These are phyloP conservation scores for Drosophila punjabiensis DNA, from an alignment of 1,140 invertebrate species.

Conservation along the genomic window DNA sequence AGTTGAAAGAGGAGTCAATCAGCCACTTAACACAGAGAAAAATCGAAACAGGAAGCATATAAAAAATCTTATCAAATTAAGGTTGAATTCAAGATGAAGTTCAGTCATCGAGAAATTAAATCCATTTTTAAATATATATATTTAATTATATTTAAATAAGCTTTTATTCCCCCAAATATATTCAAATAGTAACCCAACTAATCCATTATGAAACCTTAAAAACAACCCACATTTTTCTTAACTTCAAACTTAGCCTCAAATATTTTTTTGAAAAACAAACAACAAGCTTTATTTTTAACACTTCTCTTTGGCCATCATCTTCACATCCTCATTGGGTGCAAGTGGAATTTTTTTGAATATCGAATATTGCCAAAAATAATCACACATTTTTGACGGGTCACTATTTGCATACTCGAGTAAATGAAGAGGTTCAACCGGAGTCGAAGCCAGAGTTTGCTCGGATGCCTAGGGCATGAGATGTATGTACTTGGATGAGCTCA, in stretches of 20 bases:
- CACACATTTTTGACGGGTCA: slow-evolving; percentile 13
- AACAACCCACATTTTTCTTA: background rate
- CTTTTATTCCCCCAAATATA: background rate
- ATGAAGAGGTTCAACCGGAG: slow-evolving; percentile 50
- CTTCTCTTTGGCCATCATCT: slow-evolving; percentile 19
- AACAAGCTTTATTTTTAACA: slow-evolving; percentile 8
- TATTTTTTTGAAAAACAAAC: background rate
- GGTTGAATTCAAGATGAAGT: background rate
- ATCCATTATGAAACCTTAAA: background rate
- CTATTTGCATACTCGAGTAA: slow-evolving; percentile 40
- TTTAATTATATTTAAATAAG: background rate
- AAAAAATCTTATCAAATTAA: background rate
- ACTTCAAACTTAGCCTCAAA: background rate
- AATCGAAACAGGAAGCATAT: background rate
- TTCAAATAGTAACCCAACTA: background rate
- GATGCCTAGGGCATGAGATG: slow-evolving; percentile 38
- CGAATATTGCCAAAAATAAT: slow-evolving; percentile 42
- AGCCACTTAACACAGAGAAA: background rate
- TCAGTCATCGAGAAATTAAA: background rate
- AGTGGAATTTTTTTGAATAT: slow-evolving; percentile 43
- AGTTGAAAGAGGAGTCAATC: background rate
- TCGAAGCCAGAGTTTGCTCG: slow-evolving; percentile 12
- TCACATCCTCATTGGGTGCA: slow-evolving; percentile 27
- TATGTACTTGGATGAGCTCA: slow-evolving; percentile 31
- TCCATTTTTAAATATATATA: background rate